Conservation (phyloP, 2,888 invertebrate genomes). For the Xylota sylvarum region DNA sequence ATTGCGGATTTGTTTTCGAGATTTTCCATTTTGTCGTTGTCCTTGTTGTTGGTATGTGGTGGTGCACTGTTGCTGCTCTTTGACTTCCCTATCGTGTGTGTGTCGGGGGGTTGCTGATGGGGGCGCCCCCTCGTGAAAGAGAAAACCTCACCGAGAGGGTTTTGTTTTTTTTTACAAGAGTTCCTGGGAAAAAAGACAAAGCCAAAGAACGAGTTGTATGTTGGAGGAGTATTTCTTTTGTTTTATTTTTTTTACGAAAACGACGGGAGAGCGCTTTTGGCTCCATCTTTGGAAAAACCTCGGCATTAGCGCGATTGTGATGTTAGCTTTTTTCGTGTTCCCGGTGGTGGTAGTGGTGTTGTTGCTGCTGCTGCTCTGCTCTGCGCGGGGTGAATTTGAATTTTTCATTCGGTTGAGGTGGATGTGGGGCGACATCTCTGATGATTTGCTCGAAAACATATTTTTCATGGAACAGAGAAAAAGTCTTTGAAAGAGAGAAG, state of each 20-base stretch:
- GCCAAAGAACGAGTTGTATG: constrained; percentile 73
- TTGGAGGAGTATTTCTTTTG: constrained; percentile 67
- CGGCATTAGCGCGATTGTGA: constrained; percentile 75
- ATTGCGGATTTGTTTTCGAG: constrained; percentile 77
- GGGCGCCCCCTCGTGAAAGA: constrained; percentile 19
- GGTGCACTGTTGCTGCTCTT: constrained; percentile 63
- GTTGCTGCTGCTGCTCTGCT: constrained; percentile 47
- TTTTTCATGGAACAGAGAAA: constrained; percentile 44
- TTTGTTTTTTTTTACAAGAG: constrained; percentile 47
- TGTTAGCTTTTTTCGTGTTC: constrained; percentile 79
- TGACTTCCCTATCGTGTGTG: constrained; percentile 59
- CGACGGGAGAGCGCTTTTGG: constrained; percentile 70
- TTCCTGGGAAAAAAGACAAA: constrained; percentile 60
- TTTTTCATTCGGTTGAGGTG: constrained; percentile 59
- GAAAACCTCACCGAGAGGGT: constrained; percentile 37
- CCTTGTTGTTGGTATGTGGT: constrained; percentile 49
- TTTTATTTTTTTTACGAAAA: constrained; percentile 71
- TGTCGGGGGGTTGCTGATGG: constrained; percentile 15
- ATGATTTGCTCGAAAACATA: constrained; percentile 48
- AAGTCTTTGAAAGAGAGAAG: constrained; percentile 51
- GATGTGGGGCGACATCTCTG: constrained; percentile 72
- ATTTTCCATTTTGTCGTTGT: constrained; percentile 73
- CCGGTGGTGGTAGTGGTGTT: constrained; percentile 40
- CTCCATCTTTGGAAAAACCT: constrained; percentile 80
- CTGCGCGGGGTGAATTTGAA: constrained; percentile 69